Evolutionary conservation across 2,113 vertebrate genomes (phyloP), one percentile per base, ranked within the genome.

Genomic region (Collichthys lucidus): DNA sequence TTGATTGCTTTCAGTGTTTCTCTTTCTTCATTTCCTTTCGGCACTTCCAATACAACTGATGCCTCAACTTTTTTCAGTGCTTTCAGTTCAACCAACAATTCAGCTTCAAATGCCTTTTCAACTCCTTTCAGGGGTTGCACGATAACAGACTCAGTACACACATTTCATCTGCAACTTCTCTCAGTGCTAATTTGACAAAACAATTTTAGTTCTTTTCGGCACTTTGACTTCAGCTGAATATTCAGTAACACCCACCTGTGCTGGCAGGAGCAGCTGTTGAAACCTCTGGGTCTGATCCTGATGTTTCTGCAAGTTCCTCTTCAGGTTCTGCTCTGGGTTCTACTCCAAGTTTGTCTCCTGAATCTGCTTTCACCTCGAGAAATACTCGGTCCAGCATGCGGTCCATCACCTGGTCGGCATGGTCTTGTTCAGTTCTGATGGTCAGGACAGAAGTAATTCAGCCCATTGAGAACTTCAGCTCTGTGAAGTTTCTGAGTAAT

Each of bases 361-460:
- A 3, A 29, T 0, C 19, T 0, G 7, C 4, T 15, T 86, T 52
- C n/a, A 1, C 22, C 17, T 56, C 65, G 19, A 85, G 47, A 40
- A 85, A 14, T 16, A 81, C 14, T 31, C 42, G 31, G 62, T 81
- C 62, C 79, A 91, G 61, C 19, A 91, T 56, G 0, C 26, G 77
- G 70, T 87, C 89, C 66, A 91, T 31, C 35, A 91, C n/a, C 26
- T 76, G 20, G 0, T 42, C 5, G 0, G 67, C 60, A 1, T 86
- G 11, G 1, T 82, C 35, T 6, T 53, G 20, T 0, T 74, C 10
- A 2, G 85, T 77, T 71, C 56, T 89, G 70, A 91, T 31, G 29
- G 47, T 83, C 59, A 91, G 26, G 12, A 5, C 16, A 8, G 20
- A 26, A 31, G 14, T 0, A 0, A 80, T 62, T 31, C 3, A 17